Percentiles rank a stretch among this genome's conserved stretches.
Conservation (phyloP, 2,888 invertebrate species). For the Cerceris rybyensis region DNA sequence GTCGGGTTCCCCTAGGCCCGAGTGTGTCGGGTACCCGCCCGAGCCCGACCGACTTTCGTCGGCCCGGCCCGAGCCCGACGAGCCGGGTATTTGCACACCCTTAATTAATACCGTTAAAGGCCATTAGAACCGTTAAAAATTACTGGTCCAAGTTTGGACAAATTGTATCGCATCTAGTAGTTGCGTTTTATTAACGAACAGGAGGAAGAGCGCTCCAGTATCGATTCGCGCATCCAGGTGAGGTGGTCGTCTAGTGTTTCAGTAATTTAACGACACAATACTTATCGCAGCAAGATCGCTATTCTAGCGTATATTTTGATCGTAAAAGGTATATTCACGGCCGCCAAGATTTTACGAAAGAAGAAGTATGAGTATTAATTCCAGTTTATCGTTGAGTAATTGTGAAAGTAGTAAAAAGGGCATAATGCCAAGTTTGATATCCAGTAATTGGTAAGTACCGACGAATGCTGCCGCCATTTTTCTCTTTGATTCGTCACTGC, state of each 20-base stretch:
- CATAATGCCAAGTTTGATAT: conserved; percentile 86
- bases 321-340: conserved; percentile 51
- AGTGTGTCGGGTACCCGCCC: too few species aligned
- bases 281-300: conserved; percentile 54
- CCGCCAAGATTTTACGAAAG: conserved; percentile 80
- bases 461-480: conserved; percentile 66
- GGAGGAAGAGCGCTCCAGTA: conserved; percentile 27
- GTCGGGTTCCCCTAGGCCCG: too few species aligned
- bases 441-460: conserved; percentile 85
- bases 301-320: conserved; percentile 57
- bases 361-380: conserved; percentile 81
- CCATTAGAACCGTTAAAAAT: too few species aligned
- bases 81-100: too few species aligned
- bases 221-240: conserved; percentile 26
- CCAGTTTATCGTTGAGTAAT: conserved; percentile 78
- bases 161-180: too few species aligned
- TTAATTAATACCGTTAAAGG: too few species aligned
- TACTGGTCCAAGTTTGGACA: too few species aligned
- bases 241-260: conserved; percentile 5
- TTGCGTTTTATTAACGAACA: too few species aligned
- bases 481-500: conserved; percentile 62
- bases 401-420: conserved; percentile 80
- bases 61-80: too few species aligned
- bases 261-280: conserved; percentile 20
- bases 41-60: too few species aligned